A percentile compares a stretch with the other conserved stretches of the same genome.
Conservation (phyloP, 2,113 vertebrate species). For the Acanthochromis polyacanthus region DNA sequence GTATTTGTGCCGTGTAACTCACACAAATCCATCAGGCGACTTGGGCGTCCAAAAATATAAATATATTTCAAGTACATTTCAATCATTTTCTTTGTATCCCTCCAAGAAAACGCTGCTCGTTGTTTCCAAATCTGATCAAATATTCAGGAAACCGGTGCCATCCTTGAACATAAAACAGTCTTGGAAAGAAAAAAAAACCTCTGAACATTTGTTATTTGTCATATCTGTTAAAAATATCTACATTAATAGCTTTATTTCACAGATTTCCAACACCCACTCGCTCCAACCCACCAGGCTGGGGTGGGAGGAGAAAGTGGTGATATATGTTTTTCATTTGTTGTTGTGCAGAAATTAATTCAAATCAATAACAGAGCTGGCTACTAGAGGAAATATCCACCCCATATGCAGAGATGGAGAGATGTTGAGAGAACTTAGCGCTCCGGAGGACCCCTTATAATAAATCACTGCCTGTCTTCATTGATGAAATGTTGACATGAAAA, state of each 20-base stretch:
- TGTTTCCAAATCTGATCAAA: constrained; percentile 16
- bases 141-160: constrained; percentile 8
- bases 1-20: background rate
- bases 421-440: background rate
- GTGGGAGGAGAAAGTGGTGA: constrained; percentile 59
- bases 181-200: constrained; percentile 1
- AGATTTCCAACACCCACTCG: constrained; percentile 37
- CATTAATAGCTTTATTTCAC: constrained; percentile 48
- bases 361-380: constrained; percentile 31
- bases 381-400: constrained; percentile 22
- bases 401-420: constrained; percentile 2
- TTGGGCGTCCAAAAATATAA: background rate
- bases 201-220: constrained; percentile 47
- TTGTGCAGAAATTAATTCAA: constrained; percentile 39
- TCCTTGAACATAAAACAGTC: constrained; percentile 32
- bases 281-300: constrained; percentile 40
- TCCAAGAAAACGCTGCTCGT: constrained; percentile 11
- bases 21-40: background rate
- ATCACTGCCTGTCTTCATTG: constrained; percentile 20
- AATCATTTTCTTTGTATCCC: constrained; percentile 9
- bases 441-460: constrained; percentile 27
- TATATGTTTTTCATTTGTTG: constrained; percentile 50
- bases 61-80: constrained; percentile 1
- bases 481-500: constrained; percentile 29
- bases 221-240: constrained; percentile 56